Evolutionary conservation across 2,113 vertebrate genomes (phyloP).

Genomic region (Gasterosteus aculeatus): DNA sequence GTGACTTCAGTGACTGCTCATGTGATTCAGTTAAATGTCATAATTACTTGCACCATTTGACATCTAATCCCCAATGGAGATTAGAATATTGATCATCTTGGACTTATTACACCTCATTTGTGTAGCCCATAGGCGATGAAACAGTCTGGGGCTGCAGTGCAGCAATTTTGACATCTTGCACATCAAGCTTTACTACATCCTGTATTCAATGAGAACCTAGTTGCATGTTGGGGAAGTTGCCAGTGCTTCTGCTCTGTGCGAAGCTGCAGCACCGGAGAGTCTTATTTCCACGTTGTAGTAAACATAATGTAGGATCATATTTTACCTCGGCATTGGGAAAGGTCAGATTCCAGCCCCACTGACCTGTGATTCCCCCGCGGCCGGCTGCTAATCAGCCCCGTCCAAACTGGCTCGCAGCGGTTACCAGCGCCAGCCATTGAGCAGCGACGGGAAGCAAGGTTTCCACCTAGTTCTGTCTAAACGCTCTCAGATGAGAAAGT

Average conservation of each 20-base stretch:
- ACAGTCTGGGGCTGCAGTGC: background rate
- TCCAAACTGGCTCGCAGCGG: conserved; percentile 25
- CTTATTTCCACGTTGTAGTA: conserved; percentile 9
- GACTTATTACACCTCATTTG: background rate
- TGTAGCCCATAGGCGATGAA: background rate
- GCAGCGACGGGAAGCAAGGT: conserved; percentile 13
- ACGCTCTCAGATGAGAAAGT: conserved; percentile 52
- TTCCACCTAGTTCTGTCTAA: conserved; percentile 47
- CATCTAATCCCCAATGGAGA: background rate
- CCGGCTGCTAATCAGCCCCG: conserved; percentile 34
- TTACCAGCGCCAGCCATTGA: conserved; percentile 14
- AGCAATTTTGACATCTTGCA: background rate
- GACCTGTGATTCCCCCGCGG: conserved; percentile 37
- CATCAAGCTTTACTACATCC: background rate
- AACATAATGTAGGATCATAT: conserved; percentile 33
- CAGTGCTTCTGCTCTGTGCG: background rate
- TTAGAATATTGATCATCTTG: background rate
- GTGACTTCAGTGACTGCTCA: background rate
- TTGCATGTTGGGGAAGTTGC: background rate
- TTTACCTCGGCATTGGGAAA: conserved; percentile 19
- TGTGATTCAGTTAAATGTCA: background rate
- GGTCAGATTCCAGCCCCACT: conserved; percentile 31
- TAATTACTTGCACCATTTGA: background rate
- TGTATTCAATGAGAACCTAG: background rate
- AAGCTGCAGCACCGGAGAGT: conserved; percentile 9